These are phyloP conservation scores for Oegoconia quadripuncta DNA, from an alignment of 2,888 invertebrate species.

Conservation along the genomic window DNA sequence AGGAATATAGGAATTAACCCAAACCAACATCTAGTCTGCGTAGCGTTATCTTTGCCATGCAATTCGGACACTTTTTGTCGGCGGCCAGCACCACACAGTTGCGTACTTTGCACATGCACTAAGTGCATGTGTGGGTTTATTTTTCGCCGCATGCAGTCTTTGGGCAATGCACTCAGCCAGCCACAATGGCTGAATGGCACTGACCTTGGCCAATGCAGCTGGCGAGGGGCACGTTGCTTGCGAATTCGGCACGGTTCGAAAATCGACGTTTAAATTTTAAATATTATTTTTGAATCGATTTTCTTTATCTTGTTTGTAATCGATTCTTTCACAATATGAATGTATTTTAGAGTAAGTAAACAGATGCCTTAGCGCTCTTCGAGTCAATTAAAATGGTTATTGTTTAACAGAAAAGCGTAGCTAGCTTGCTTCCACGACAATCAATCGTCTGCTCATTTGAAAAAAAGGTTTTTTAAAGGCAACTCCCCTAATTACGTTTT, in stretches of 20 bases:
- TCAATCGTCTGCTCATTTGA: no score
- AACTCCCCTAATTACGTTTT: conserved; percentile 2
- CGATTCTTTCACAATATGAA: no score
- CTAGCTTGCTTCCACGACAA: no score
- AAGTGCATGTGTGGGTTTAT: conserved; percentile 38
- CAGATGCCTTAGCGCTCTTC: background rate
- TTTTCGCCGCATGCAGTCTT: conserved; percentile 54
- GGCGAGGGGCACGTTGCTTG: conserved; percentile 32
- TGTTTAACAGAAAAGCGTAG: no score
- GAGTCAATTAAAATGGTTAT: no score
- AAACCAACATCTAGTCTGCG: background rate
- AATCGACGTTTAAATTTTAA: conserved; percentile 24
- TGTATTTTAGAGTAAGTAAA: no score
- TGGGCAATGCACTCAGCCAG: conserved; percentile 75
- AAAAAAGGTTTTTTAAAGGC: no score
- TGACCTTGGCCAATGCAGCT: conserved; percentile 72
- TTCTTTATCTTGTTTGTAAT: background rate
- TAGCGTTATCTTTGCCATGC: conserved; percentile 41
- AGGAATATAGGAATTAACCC: background rate
- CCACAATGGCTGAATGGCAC: no score
- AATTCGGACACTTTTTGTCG: conserved; percentile 70
- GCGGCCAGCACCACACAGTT: conserved; percentile 23
- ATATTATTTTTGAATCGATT: conserved; percentile 14
- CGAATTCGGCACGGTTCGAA: conserved; percentile 34
- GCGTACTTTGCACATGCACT: conserved; percentile 20